phyloP scores from a whole-genome alignment of 2,113 vertebrate species.

The Urocitellus parryii region DNA sequence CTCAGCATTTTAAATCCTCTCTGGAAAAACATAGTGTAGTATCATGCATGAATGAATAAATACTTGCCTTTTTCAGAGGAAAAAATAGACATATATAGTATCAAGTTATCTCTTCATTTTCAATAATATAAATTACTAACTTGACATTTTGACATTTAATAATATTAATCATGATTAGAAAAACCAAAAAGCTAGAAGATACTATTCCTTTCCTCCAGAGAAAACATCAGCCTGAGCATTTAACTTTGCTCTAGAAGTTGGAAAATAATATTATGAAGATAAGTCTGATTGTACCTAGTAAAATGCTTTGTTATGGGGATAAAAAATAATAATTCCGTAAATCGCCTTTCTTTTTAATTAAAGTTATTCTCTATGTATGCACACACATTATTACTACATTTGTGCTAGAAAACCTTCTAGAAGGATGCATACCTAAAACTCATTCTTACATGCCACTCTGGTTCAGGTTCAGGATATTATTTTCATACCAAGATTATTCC shows the following conservation, averaged over 20 bases:
- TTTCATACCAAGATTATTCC: neutral
- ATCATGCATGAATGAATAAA: conserved; percentile 10
- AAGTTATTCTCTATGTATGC: neutral
- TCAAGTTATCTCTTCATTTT: conserved; percentile 33
- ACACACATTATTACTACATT: neutral
- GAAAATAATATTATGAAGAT: conserved; percentile 38
- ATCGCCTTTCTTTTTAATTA: conserved; percentile 33
- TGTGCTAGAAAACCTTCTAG: neutral
- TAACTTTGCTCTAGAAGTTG: neutral
- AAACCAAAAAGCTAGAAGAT: neutral
- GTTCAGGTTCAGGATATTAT: neutral
- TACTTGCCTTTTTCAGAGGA: neutral
- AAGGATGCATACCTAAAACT: neutral
- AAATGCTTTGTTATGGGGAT: neutral
- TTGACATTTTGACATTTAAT: conserved; percentile 26
- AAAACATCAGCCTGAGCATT: neutral
- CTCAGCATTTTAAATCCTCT: neutral
- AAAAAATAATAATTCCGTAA: neutral
- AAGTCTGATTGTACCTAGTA: neutral
- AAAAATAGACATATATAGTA: neutral
- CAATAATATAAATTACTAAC: conserved; percentile 5
- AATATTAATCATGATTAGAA: neutral
- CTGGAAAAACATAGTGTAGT: neutral
- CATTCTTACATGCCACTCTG: neutral
- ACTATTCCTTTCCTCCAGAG: neutral